These are phyloP conservation scores for Stratiomys singularior DNA, from an alignment of 2,888 invertebrate species.

Conservation along the genomic window DNA sequence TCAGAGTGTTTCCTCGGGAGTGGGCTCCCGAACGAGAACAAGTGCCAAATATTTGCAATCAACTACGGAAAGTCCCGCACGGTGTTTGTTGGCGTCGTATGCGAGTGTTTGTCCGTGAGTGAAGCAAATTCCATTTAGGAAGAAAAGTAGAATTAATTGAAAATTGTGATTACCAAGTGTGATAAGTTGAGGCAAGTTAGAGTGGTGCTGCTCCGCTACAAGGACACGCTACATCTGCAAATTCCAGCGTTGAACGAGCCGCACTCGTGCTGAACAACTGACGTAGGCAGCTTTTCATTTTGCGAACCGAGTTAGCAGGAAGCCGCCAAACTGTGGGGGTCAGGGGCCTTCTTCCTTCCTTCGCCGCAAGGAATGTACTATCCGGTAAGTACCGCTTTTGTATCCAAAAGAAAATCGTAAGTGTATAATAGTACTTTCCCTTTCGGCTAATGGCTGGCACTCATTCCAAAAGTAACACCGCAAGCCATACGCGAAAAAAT, in stretches of 20 bases:
- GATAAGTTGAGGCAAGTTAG: background rate
- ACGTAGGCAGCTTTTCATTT: background rate
- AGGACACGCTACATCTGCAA: constrained; percentile 11
- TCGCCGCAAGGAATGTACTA: constrained; percentile 94
- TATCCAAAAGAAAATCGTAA: too few species aligned
- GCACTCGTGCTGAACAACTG: background rate
- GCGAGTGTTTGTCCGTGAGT: background rate
- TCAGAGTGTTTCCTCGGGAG: constrained; percentile 24
- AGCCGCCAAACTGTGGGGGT: constrained; percentile 97
- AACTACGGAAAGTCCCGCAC: background rate
- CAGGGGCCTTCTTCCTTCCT: constrained; percentile 94
- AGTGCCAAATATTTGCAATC: constrained; percentile 34
- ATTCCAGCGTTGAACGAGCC: background rate
- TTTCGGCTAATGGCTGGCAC: too few species aligned
- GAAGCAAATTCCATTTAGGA: background rate
- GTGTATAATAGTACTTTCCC: too few species aligned
- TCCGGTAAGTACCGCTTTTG: constrained; percentile 89
- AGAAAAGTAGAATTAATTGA: background rate
- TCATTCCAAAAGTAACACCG: too few species aligned
- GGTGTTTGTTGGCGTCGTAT: background rate
- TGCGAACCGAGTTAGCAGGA: constrained; percentile 56
- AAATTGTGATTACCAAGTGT: constrained; percentile 12
- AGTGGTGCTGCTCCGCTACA: background rate
- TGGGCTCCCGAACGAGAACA: background rate
- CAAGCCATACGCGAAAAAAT: too few species aligned